Conservation (phyloP, 1,140 invertebrate genomes). For the Drosophila sulfurigaster region DNA sequence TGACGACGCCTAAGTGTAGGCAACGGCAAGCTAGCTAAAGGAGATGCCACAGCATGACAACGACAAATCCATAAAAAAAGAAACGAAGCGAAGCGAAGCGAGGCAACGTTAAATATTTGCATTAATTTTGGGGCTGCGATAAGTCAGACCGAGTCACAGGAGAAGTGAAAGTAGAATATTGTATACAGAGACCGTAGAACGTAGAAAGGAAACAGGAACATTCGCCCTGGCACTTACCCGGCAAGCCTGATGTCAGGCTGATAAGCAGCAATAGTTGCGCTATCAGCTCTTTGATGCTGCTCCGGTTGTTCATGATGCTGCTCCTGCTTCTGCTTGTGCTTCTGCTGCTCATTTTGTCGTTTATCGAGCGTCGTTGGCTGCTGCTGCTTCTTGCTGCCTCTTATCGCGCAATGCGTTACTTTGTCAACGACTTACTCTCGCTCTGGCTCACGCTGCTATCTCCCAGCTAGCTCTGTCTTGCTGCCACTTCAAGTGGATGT, state of each 20-base stretch:
- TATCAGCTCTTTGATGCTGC: conserved; percentile 50
- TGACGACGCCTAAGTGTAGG: conserved; percentile 41
- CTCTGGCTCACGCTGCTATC: not conserved
- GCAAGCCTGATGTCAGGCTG: conserved; percentile 77
- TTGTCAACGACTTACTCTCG: conserved; percentile 67
- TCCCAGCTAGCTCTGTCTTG: not conserved
- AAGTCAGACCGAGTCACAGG: conserved; percentile 49
- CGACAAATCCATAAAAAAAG: conserved; percentile 76
- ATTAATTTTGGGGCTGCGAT: conserved; percentile 68
- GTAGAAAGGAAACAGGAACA: conserved; percentile 38
- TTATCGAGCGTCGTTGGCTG: conserved; percentile 21
- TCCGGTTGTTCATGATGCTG: conserved; percentile 7
- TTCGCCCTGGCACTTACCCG: conserved; percentile 69
- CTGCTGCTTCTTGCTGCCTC: conserved; percentile 45
- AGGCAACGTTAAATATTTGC: conserved; percentile 76
- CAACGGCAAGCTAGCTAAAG: conserved; percentile 7
- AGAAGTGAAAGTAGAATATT: conserved; percentile 8
- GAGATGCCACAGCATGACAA: conserved; percentile 51
- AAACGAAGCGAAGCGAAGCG: conserved; percentile 6
- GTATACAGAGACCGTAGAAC: no score
- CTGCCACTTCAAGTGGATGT: conserved; percentile 20
- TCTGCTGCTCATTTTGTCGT: conserved; percentile 23
- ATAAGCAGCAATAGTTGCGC: conserved; percentile 78
- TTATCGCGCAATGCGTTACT: conserved; percentile 75
- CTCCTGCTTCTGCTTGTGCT: conserved; percentile 10